phyloP scores from a whole-genome alignment of 1,140 invertebrate genomes.

The Phocides pigmalion region DNA sequence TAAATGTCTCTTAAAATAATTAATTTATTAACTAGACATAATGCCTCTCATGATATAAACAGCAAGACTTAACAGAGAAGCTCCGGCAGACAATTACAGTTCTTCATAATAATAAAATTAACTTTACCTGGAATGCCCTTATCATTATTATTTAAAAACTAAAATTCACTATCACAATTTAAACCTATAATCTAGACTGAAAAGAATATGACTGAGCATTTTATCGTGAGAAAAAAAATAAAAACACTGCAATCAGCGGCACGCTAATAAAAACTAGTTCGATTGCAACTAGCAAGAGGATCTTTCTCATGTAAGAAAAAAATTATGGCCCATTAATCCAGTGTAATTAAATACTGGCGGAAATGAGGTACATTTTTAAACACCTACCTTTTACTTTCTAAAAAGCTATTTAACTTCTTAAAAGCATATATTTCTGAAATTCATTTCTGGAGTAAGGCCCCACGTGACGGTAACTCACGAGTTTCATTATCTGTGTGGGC shows the following conservation, averaged over 20 bases:
- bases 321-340: neutral
- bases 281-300: neutral
- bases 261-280: neutral
- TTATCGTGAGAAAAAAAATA: neutral
- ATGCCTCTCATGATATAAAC: too few relatives aligned
- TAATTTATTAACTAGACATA: too few relatives aligned
- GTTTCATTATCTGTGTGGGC: slow-evolving; percentile 1
- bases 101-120: too few relatives aligned
- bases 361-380: neutral
- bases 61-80: too few relatives aligned
- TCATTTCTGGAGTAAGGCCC: neutral
- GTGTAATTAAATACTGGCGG: too few relatives aligned
- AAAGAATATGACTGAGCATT: neutral
- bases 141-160: too few relatives aligned
- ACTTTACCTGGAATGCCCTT: too few relatives aligned
- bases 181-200: neutral
- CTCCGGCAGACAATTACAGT: too few relatives aligned
- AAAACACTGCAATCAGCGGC: neutral
- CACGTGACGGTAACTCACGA: slow-evolving; percentile 1
- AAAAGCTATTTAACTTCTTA: neutral
- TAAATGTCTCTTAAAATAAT: too few relatives aligned
- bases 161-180: neutral
- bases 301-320: neutral
- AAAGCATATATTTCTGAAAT: neutral
- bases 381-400: neutral